Evolutionary conservation across 2,888 invertebrate species (phyloP), one percentile per base, ranked within the genome.

Genomic region (Tanaodytes sp.): DNA sequence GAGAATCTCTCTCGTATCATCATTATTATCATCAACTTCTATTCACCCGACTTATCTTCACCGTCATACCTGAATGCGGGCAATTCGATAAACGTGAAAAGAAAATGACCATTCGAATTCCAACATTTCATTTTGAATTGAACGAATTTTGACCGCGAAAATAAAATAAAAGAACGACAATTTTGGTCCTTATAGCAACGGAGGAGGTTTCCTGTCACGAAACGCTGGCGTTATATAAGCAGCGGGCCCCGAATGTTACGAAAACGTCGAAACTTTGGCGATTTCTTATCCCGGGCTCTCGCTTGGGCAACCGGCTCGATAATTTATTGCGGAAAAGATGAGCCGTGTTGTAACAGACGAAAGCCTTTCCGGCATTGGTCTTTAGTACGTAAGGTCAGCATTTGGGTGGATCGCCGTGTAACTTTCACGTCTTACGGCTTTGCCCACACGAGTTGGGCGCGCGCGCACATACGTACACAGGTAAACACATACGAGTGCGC

Each of bases 311-410:
- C 23, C 3, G 18, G 27, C 49, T 42, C 31, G 62, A 46, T 59
- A 63, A 63, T 59, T 64, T 59, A 59, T 61, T 61, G 46, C 55
- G 59, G 64, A 62, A 55, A 67, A 63, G 65, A 67, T 59, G 59
- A 48, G 57, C 52, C 20, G 59, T 61, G 61, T 57, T 57, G 65
- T 61, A 58, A 61, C 57, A 18, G 18, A 40, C 49, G 59, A 59
- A 51, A 63, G 64, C 67, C 64, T 70, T 70, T 70, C 72, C 70
- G 72, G 72, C 65, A 58, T 65, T 59, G 73, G 51, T 68, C 59
- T 62, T 61, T 68, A 77, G 81, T 82, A 83, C 75, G 82, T 84
- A 83, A 83, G 83, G 84, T 83, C 83, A 83, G 83, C 81, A 77
- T 82, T 82, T 82, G 75, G 72, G 72, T 70, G 75, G 74, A 73